phyloP scores from a whole-genome alignment of 2,888 invertebrate genomes.

The Lordiphosa fenestrarum region DNA sequence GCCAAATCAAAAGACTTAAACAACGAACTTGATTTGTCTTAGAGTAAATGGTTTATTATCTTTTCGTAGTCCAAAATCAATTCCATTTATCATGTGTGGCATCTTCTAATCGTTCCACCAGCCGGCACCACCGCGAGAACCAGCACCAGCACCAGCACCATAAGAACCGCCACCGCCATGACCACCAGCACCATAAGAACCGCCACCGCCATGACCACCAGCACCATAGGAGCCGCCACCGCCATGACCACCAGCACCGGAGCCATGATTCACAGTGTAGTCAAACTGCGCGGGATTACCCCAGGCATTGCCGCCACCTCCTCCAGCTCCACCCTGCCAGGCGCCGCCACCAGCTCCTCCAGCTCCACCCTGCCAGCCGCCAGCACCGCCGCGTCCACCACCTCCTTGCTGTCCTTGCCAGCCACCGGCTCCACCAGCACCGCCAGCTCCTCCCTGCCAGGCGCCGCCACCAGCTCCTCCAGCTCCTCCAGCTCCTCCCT shows the following conservation, averaged over 20 bases:
- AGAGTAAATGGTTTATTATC: too few relatives aligned
- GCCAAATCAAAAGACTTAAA: conserved; percentile 65
- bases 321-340: conserved; percentile 27
- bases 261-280: conserved; percentile 37
- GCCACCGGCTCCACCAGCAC: conserved; percentile 32
- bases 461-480: conserved; percentile 18
- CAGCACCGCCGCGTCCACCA: conserved; percentile 28
- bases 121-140: conserved; percentile 54
- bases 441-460: conserved; percentile 17
- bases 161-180: neutral
- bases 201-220: conserved; percentile 1
- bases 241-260: conserved; percentile 20
- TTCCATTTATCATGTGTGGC: conserved; percentile 12
- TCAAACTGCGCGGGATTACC: conserved; percentile 37
- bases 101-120: conserved; percentile 59
- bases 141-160: conserved; percentile 21
- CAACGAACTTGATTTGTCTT: conserved; percentile 49
- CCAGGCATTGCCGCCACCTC: conserved; percentile 28
- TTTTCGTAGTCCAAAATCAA: neutral
- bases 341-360: conserved; percentile 27
- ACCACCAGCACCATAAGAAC: neutral
- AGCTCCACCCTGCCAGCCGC: conserved; percentile 24
- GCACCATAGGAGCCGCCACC: conserved; percentile 1
- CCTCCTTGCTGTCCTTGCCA: conserved; percentile 7
- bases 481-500: conserved; percentile 20